phyloP scores from a whole-genome alignment of 2,888 invertebrate genomes.

The Cistogaster globosa region DNA sequence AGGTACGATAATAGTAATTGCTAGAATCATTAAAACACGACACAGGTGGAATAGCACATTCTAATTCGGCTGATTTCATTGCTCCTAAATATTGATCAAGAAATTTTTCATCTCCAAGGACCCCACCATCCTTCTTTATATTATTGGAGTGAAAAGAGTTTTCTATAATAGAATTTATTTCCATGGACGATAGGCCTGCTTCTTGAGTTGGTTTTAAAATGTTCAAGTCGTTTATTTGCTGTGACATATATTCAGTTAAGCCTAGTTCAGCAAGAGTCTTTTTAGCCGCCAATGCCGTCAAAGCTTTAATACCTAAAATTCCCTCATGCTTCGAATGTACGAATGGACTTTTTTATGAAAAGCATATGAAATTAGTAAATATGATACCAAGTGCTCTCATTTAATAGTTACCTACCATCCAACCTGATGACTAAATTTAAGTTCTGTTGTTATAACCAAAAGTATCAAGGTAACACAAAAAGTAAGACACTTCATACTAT shows the following conservation, averaged over 20 bases:
- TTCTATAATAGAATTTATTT: no score
- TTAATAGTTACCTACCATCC: conserved; percentile 44
- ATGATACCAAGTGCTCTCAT: neutral
- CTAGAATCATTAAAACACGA: conserved; percentile 75
- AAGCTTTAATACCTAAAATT: conserved; percentile 2
- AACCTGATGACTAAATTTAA: conserved; percentile 37
- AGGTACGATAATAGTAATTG: conserved; percentile 76
- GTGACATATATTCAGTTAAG: conserved; percentile 5
- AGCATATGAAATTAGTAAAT: neutral
- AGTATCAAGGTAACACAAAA: conserved; percentile 6
- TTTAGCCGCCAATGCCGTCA: neutral
- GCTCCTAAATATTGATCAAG: conserved; percentile 10
- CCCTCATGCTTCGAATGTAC: neutral
- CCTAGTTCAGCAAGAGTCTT: conserved; percentile 30
- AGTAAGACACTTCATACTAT: conserved; percentile 33
- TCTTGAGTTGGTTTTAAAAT: conserved; percentile 25
- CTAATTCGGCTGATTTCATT: conserved; percentile 25
- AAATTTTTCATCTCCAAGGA: conserved; percentile 2
- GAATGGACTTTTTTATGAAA: conserved; percentile 35
- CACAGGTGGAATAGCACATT: conserved; percentile 75
- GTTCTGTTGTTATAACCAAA: neutral
- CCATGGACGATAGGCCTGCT: neutral
- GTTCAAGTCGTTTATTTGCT: conserved; percentile 12
- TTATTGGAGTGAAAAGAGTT: neutral
- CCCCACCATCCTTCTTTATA: neutral